Conservation (phyloP, 2,888 invertebrate species). For the Callimorpha dominula region DNA sequence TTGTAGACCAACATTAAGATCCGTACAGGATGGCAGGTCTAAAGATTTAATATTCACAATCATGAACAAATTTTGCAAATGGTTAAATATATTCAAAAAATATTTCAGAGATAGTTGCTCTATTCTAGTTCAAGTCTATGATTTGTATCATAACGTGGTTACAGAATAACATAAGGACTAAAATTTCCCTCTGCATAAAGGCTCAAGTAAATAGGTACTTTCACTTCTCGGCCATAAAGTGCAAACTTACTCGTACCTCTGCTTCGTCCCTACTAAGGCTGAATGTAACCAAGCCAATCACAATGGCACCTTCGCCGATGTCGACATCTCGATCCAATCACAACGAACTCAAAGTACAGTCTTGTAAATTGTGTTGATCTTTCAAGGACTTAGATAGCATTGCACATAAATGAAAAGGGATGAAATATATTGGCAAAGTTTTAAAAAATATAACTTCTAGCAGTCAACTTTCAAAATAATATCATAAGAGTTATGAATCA, state of each 20-base stretch:
- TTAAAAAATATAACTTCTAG: background rate
- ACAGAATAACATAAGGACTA: background rate
- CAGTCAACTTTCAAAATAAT: background rate
- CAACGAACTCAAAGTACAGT: no score
- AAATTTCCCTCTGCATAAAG: background rate
- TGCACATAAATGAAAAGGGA: background rate
- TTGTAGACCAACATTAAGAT: no score
- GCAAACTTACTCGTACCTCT: no score
- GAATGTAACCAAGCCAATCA: background rate
- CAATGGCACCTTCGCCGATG: background rate
- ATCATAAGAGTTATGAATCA: conserved; percentile 24
- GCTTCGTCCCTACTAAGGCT: no score
- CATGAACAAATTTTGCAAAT: background rate
- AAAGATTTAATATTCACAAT: background rate
- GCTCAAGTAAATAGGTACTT: no score
- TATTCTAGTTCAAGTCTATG: background rate
- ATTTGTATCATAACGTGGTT: background rate
- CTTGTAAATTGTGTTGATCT: no score
- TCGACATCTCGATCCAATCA: background rate
- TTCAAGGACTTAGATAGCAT: no score
- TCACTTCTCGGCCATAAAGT: no score
- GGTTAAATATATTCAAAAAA: no score
- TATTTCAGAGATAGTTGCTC: background rate
- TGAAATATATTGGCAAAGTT: background rate
- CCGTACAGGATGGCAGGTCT: no score